phyloP scores from a whole-genome alignment of 2,888 invertebrate genomes.

The Yponomeuta sedellus region DNA sequence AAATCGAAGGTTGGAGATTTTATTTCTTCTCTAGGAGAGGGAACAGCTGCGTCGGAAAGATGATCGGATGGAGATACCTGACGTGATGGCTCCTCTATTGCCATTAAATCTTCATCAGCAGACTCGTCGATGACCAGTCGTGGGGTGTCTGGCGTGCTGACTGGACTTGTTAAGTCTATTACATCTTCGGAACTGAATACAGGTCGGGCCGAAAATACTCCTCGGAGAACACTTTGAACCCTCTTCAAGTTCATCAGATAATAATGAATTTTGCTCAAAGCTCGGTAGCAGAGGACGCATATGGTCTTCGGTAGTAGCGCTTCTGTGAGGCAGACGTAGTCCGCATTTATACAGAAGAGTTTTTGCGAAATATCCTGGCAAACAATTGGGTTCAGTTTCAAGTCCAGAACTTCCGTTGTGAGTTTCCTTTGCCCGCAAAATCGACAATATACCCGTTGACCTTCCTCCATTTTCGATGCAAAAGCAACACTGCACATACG shows the following conservation, averaged over 20 bases:
- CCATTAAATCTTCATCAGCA: not conserved
- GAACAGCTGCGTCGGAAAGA: too few relatives aligned
- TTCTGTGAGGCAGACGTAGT: not conserved
- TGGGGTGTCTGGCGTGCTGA: not conserved
- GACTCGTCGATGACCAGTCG: not conserved
- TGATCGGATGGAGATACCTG: too few relatives aligned
- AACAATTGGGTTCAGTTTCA: not conserved
- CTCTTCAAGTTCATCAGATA: not conserved
- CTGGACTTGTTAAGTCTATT: not conserved
- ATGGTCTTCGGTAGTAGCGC: not conserved
- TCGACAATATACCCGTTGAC: not conserved
- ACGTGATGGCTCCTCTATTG: not conserved
- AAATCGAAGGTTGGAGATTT: too few relatives aligned
- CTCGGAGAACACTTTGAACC: not conserved
- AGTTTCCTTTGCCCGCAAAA: not conserved
- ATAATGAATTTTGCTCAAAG: not conserved
- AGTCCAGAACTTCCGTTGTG: not conserved
- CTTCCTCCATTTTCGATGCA: too few relatives aligned
- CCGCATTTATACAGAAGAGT: not conserved
- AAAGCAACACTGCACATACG: too few relatives aligned
- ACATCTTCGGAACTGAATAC: not conserved
- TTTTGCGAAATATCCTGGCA: not conserved
- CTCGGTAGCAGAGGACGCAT: not conserved
- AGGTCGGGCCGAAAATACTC: not conserved
- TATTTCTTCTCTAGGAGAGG: too few relatives aligned